These are phyloP conservation scores for Hetaerina americana DNA, from an alignment of 1,140 invertebrate species.

Conservation along the genomic window DNA sequence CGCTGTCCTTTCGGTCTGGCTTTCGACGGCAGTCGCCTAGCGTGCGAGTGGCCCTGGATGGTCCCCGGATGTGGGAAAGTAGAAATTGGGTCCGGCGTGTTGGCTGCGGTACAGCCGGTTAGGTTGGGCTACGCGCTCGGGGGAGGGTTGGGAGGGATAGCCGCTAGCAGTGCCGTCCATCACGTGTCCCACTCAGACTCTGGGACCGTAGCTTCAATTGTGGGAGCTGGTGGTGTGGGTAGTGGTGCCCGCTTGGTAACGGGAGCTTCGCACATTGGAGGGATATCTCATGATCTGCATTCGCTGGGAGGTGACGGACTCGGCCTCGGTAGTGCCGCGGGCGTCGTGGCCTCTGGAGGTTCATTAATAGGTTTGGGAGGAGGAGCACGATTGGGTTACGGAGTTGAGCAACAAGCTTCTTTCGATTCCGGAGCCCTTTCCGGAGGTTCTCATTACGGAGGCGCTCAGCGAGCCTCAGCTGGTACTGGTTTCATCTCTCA, in stretches of 20 bases:
- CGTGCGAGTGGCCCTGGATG: slow-evolving; percentile 73
- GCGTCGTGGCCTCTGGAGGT: neutral
- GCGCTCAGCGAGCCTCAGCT: no score
- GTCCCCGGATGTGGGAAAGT: slow-evolving; percentile 45
- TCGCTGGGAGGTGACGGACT: no score
- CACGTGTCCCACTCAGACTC: neutral
- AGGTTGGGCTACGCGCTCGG: neutral
- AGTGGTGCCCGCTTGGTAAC: no score
- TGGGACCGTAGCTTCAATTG: neutral
- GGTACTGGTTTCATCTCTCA: no score
- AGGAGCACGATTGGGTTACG: neutral
- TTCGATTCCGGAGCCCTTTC: no score
- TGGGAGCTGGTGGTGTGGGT: no score
- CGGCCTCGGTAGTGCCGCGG: neutral
- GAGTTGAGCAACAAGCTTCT: neutral
- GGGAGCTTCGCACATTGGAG: no score
- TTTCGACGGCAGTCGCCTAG: slow-evolving; percentile 54
- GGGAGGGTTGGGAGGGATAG: neutral
- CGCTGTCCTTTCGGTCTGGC: slow-evolving; percentile 68
- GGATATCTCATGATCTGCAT: no score
- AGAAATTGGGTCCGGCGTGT: neutral
- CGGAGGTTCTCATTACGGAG: no score
- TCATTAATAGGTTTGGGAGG: neutral
- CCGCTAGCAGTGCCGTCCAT: neutral
- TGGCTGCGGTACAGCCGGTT: neutral